A percentile compares a stretch with the other conserved stretches of the same genome.
These are phyloP conservation scores for Drosophila nikananu DNA, from an alignment of 1,140 invertebrate species.

Conservation along the genomic window DNA sequence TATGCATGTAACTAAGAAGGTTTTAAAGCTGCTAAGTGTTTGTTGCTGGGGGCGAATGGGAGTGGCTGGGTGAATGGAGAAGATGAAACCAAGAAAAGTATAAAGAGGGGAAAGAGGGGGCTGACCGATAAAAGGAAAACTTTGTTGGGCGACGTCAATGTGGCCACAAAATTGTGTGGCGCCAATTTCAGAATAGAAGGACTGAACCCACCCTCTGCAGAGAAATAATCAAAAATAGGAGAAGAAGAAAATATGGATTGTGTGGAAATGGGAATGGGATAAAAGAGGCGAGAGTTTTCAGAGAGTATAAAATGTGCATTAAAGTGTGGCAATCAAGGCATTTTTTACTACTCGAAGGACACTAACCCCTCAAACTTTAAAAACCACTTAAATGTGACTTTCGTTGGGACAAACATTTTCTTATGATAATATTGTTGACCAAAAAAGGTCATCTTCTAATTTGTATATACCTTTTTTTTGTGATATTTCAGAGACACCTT, in stretches of 20 bases:
- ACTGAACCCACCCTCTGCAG: background rate
- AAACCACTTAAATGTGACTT: background rate
- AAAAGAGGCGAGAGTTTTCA: background rate
- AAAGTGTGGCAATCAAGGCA: background rate
- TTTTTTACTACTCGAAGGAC: conserved; percentile 29
- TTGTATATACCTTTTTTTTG: background rate
- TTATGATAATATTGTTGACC: background rate
- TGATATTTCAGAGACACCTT: too few relatives aligned
- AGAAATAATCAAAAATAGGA: background rate
- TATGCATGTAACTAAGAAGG: conserved; percentile 27
- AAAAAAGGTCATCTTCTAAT: background rate
- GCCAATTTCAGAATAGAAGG: conserved; percentile 17
- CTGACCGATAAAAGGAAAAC: conserved; percentile 23
- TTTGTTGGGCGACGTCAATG: conserved; percentile 40
- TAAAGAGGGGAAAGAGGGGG: background rate
- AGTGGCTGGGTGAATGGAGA: background rate
- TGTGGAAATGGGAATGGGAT: background rate
- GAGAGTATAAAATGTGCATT: background rate
- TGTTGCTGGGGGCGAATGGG: background rate
- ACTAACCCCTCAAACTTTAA: background rate
- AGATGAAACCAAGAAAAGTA: background rate
- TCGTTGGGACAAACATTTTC: too few relatives aligned
- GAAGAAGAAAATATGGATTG: background rate
- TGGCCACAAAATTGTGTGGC: conserved; percentile 43
- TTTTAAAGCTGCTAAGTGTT: conserved; percentile 26